Conservation (phyloP, 2,113 vertebrate species). For the Chloropsis cyanopogon region DNA sequence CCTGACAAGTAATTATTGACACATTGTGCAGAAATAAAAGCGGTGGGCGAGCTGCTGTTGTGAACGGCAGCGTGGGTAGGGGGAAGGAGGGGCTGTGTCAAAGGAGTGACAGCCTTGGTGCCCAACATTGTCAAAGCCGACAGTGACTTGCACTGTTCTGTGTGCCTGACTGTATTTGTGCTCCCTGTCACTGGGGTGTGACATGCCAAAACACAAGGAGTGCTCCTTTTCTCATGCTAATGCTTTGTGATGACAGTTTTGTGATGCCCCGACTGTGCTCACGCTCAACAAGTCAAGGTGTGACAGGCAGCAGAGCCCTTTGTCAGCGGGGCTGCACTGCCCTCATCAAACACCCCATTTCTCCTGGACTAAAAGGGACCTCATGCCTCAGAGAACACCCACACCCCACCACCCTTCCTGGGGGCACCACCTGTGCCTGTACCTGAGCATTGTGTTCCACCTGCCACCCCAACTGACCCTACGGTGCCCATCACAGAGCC, state of each 20-base stretch:
- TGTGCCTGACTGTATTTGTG: constrained; percentile 74
- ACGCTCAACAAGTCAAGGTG: constrained; percentile 71
- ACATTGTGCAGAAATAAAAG: constrained; percentile 76
- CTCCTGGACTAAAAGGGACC: background rate
- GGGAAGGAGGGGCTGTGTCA: constrained; percentile 65
- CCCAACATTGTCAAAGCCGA: constrained; percentile 77
- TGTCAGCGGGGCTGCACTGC: background rate
- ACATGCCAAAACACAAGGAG: constrained; percentile 77
- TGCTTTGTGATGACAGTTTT: constrained; percentile 71
- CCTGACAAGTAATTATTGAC: constrained; percentile 77
- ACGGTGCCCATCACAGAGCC: background rate
- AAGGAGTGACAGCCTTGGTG: constrained; percentile 76
- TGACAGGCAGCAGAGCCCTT: constrained; percentile 70
- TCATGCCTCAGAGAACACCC: background rate
- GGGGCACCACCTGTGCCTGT: accelerated
- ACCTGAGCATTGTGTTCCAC: accelerated
- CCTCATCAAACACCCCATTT: background rate
- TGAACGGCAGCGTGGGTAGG: constrained; percentile 72
- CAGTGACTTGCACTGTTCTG: constrained; percentile 69
- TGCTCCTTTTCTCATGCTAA: constrained; percentile 80
- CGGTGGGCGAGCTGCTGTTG: constrained; percentile 70
- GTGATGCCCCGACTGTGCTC: constrained; percentile 45
- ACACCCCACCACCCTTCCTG: background rate
- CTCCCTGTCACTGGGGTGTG: constrained; percentile 74
- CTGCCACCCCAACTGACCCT: background rate